Evolutionary conservation across 2,113 vertebrate genomes (phyloP), one percentile per base, ranked within the genome.

Genomic region (Nannospalax galili): DNA sequence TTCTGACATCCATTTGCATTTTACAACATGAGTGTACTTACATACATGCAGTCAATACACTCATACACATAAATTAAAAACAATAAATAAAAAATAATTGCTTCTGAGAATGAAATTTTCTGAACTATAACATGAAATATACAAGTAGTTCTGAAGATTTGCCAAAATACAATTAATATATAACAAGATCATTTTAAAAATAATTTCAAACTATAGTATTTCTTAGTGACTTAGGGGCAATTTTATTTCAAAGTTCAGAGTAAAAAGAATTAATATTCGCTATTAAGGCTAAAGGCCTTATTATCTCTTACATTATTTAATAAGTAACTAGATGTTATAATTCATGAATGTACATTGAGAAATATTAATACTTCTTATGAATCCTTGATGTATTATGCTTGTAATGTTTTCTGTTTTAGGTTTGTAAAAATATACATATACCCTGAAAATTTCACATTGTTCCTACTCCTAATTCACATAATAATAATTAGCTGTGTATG

Each of bases 301-400:
- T 93, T 93, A 45, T 65, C 11, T 82, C 9, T 69, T 60, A 26
- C 19, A 37, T n/a, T 35, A 73, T 72, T 93, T 93, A 84, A 74
- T 48, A 40, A 90, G 10, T 17, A 88, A 62, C 10, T 26, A 80
- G 65, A 94, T 75, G 15, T 10, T 95, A 4, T n/a, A 84, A 79
- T 81, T 80, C 16, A 94, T 37, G 0, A 92, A 85, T 91, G 24
- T 40, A 94, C 30, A 87, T 86, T 42, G 2, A 75, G 84, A 95
- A 80, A 75, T 52, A 87, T 90, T 84, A 84, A 81, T 88, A 35
- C 74, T 80, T 90, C 14, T 70, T 64, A 24, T 26, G 15, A 16
- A 72, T 60, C 9, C 20, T 1, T 48, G 19, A 45, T 80, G 19
- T 82, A 45, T 75, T 93, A 35, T 24, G 58, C 89, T 62, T 77